phyloP scores from a whole-genome alignment of 2,113 vertebrate species.

The Motacilla alba region DNA sequence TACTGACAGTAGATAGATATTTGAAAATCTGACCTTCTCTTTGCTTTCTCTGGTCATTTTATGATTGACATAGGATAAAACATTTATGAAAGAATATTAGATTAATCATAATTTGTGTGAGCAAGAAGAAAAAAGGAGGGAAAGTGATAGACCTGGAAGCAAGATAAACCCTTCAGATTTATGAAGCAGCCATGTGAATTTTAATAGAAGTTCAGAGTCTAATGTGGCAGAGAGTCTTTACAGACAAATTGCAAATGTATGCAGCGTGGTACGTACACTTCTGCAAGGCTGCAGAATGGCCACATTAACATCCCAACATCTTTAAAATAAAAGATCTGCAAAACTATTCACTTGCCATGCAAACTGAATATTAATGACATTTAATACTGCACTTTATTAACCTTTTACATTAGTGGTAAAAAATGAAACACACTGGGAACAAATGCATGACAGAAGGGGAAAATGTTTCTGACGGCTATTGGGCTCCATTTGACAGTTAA shows the following conservation, averaged over 20 bases:
- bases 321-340: conserved; percentile 63
- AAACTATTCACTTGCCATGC: conserved; percentile 58
- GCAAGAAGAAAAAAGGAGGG: background rate
- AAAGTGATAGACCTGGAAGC: background rate
- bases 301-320: conserved; percentile 21
- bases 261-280: background rate
- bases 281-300: conserved; percentile 44
- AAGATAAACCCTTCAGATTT: conserved; percentile 23
- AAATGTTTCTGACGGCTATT: conserved; percentile 66
- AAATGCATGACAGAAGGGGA: conserved; percentile 61
- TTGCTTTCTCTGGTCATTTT: background rate
- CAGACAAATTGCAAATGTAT: background rate
- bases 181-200: background rate
- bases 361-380: conserved; percentile 70
- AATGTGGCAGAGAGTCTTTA: conserved; percentile 28
- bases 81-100: background rate
- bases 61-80: background rate
- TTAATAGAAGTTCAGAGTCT: conserved; percentile 29
- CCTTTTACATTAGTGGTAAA: conserved; percentile 74
- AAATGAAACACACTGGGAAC: conserved; percentile 65
- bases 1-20: background rate
- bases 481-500: conserved; percentile 76
- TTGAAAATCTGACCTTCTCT: background rate
- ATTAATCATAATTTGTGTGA: background rate
- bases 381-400: conserved; percentile 71